Conservation (phyloP, 2,888 invertebrate species). For the Calliopum simillimum region DNA sequence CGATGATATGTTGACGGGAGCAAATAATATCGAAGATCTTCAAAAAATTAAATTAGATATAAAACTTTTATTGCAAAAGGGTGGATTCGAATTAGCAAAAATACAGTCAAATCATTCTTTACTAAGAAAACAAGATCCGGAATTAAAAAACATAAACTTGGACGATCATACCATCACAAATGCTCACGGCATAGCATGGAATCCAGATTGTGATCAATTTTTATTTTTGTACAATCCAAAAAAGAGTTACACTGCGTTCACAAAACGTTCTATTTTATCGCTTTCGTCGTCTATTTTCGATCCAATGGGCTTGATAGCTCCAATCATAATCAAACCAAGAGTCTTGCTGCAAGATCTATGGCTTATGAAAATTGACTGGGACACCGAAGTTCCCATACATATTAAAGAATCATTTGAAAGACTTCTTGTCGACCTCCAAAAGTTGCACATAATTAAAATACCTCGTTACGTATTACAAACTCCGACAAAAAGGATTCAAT, state of each 20-base stretch:
- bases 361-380: conserved; percentile 19
- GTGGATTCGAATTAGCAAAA: conserved; percentile 33
- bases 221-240: conserved; percentile 25
- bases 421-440: neutral
- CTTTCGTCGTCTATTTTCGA: conserved; percentile 34
- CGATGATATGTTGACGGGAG: conserved; percentile 40
- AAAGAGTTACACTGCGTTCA: conserved; percentile 1
- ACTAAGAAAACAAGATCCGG: conserved; percentile 2
- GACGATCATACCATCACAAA: conserved; percentile 30
- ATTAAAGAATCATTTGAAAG: neutral
- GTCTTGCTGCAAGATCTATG: conserved; percentile 33
- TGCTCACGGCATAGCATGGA: conserved; percentile 35
- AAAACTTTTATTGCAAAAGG: conserved; percentile 2
- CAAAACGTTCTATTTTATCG: conserved; percentile 33
- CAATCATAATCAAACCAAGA: conserved; percentile 36
- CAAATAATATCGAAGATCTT: conserved; percentile 25
- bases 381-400: conserved; percentile 1
- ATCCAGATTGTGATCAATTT: conserved; percentile 33
- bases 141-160: conserved; percentile 18
- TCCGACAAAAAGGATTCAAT: neutral
- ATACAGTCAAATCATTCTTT: conserved; percentile 26
- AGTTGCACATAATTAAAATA: neutral
- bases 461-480: neutral
- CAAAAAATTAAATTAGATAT: conserved; percentile 17
- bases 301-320: conserved; percentile 28